Percentiles rank a stretch among this genome's conserved stretches.
These are phyloP conservation scores for Dasysyrphus albostriatus DNA, from an alignment of 2,888 invertebrate genomes.

Conservation along the genomic window DNA sequence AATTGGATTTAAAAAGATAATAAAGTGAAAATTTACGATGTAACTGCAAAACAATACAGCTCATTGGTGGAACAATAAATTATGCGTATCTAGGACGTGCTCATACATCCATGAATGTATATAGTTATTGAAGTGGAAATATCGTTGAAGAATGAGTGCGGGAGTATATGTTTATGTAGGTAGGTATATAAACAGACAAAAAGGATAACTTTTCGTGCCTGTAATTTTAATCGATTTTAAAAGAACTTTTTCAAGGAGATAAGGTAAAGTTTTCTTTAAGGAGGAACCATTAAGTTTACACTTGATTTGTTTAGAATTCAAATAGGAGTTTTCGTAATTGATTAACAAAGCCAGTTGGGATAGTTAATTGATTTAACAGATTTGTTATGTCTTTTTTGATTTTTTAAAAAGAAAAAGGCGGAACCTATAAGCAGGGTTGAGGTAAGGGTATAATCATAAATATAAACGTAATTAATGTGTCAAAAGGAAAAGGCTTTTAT, in stretches of 20 bases:
- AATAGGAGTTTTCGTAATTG: slow-evolving; percentile 4
- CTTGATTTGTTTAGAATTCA: slow-evolving; percentile 8
- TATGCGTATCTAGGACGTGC: slow-evolving; percentile 45
- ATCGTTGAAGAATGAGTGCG: neutral
- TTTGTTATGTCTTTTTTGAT: neutral
- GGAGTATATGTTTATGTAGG: too few species aligned
- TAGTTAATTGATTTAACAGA: slow-evolving; percentile 1
- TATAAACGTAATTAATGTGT: too few species aligned
- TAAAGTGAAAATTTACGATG: slow-evolving; percentile 49
- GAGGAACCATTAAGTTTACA: slow-evolving; percentile 1
- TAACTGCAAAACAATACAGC: slow-evolving; percentile 26
- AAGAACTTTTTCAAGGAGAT: neutral
- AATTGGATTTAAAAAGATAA: slow-evolving; percentile 62
- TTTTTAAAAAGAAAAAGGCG: neutral
- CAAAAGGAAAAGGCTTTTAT: too few species aligned
- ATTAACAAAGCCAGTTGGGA: slow-evolving; percentile 11
- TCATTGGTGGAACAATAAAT: slow-evolving; percentile 32
- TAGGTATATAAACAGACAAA: neutral
- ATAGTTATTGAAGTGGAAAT: slow-evolving; percentile 28
- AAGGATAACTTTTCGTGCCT: slow-evolving; percentile 19
- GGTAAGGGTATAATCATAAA: too few species aligned
- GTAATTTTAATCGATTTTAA: slow-evolving; percentile 30
- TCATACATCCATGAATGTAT: slow-evolving; percentile 27
- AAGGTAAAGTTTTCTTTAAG: slow-evolving; percentile 2
- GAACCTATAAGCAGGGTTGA: too few species aligned